Base-by-base conservation (phyloP, 2,113 vertebrate species). In the Varanus salvator region DNA sequence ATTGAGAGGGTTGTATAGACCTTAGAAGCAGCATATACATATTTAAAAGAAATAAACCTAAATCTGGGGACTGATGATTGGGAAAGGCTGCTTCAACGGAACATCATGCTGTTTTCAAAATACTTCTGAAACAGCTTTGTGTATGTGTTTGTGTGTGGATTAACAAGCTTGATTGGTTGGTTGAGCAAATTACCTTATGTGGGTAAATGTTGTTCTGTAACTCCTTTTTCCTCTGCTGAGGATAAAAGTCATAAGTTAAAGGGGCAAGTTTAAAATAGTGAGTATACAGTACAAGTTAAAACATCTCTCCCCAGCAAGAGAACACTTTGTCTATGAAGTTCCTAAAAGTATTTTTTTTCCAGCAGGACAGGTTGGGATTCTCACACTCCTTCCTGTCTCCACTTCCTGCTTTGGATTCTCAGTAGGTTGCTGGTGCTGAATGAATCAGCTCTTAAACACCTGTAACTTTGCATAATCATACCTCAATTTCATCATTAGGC, bases 381-480 rank as follows among this genome's bases (percentile, higher is more conserved):
- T 84, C 31, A 48, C 72, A 31, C 60, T 84, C 80, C 86, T 0
- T 74, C 85, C 54, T 1, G 0, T 60, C 76, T 80, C 71, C 34
- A 3, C 21, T 89, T 74, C 89, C 69, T 88, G 60, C 80, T 92
- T 84, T 54, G 14, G 90, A 87, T 21, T 1, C 12, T 57, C 60
- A 84, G 91, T 82, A 77, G 89, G 44, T 76, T 91, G 38, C 0
- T 80, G 76, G 88, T 23, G 1, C 60, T 25, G 29, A 1, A 0
- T 23, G 80, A 19, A 71, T 81, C 60, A 86, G 78, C 87, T 91
- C 0, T 29, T 89, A 3, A 0, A 25, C 17, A 76, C 15, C 72
- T 87, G 60, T 72, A 71, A 74, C 66, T 93, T 94, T 50, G 75
- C 87, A 77, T 15, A 85, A 38, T 69, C 72, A 87, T 88, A 31